Evolutionary conservation across 2,113 vertebrate genomes (phyloP), one percentile per base, ranked within the genome.

Genomic region (Crypturellus undulatus): DNA sequence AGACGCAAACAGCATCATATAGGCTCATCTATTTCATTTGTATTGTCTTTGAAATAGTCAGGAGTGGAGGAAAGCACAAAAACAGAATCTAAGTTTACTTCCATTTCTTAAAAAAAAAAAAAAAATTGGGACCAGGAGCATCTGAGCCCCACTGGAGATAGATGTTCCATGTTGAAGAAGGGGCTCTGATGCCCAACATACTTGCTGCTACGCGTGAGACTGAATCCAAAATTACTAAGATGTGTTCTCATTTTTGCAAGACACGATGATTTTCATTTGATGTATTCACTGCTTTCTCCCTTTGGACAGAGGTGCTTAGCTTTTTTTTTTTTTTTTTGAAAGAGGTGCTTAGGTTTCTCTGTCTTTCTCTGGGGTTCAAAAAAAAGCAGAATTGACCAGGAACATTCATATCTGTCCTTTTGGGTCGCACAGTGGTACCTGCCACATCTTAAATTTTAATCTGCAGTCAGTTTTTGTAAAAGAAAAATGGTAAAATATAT

Each of bases 91-190:
- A 88, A 49, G 69, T 97, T 94, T 95, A 79, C 95, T 96, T 95
- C 87, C 30, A 92, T 91, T 96, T 84, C 43, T 92, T 14, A 80
- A 90, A 34, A 85, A 68, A 67, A 84, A 90, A 90, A 34, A 85
- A 65, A 68, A 68, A 84, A 90, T 91, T 47, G 97, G 97, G 98
- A 97, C 98, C 97, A 98, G 94, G 87, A 92, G 77, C 87, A 93
- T 49, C 91, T 96, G 88, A 87, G 81, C 97, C 97, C 77, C 58
- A 77, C 90, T 87, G 73, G 82, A 94, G 59, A 93, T 71, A 64
- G 42, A 68, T 81, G 65, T 92, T 93, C 51, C 90, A 86, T 13
- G 8, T 77, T 84, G 91, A 89, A 79, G 40, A 83, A 86, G 69
- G 58, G 77, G 93, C 90, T 97, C 81, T 75, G 83, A 95, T 80